Evolutionary conservation across 2,797 vertebrate species (phyloP).

Genomic region (Rhinella marina): DNA sequence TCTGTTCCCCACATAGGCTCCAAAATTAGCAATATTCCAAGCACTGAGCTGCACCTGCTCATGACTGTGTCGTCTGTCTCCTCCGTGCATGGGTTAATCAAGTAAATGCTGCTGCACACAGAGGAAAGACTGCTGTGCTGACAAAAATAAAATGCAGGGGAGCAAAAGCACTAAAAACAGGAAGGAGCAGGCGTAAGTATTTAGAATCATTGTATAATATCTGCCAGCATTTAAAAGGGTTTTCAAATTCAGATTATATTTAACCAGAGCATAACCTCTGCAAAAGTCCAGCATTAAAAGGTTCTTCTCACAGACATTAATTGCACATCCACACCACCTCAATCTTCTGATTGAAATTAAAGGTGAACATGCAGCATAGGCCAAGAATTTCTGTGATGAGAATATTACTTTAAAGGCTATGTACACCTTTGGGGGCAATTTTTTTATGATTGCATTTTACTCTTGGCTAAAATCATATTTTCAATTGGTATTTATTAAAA

Average conservation of each 20-base stretch:
- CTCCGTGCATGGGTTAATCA: constrained; percentile 45
- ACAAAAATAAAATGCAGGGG: not conserved
- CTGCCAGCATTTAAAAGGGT: not conserved
- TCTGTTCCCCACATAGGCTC: constrained; percentile 51
- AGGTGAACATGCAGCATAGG: too few relatives aligned
- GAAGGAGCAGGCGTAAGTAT: not conserved
- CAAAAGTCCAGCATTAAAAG: not conserved
- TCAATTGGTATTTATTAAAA: too few relatives aligned
- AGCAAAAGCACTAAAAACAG: not conserved
- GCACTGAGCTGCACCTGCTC: constrained; percentile 55
- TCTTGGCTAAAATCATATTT: too few relatives aligned
- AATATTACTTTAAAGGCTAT: too few relatives aligned
- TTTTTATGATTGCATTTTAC: too few relatives aligned
- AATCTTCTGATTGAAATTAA: too few relatives aligned
- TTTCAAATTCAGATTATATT: not conserved
- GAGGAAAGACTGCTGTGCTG: not conserved
- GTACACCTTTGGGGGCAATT: too few relatives aligned
- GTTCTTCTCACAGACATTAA: too few relatives aligned
- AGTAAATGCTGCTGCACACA: constrained; percentile 36
- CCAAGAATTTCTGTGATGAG: too few relatives aligned
- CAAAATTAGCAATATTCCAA: constrained; percentile 54
- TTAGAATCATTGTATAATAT: not conserved
- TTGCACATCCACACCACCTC: too few relatives aligned
- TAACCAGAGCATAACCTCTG: not conserved
- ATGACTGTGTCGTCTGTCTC: constrained; percentile 19